Evolutionary conservation across 1,140 invertebrate species (phyloP).

Genomic region (Lutraria rhynchaena): DNA sequence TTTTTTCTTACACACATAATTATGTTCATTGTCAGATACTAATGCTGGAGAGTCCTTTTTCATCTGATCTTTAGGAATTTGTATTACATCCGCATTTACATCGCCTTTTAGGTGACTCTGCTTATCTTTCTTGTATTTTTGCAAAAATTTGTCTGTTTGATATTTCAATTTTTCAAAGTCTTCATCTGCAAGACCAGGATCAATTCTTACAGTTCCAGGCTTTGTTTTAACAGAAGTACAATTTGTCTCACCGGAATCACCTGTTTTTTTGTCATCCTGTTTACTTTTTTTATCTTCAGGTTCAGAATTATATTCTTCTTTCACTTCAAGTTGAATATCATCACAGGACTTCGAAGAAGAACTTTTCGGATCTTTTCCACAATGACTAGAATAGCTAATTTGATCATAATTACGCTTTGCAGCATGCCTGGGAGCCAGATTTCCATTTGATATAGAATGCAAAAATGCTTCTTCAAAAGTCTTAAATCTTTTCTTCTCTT

Average conservation of each 20-base stretch:
- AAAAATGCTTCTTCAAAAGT: constrained; percentile 58
- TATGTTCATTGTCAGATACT: constrained; percentile 15
- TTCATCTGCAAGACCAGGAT: constrained; percentile 44
- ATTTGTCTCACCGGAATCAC: constrained; percentile 14
- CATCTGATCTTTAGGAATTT: not conserved
- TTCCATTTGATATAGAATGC: constrained; percentile 31
- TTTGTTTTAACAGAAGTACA: not conserved
- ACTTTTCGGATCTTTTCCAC: not conserved
- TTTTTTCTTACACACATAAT: constrained; percentile 48
- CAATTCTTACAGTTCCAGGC: not conserved
- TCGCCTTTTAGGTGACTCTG: not conserved
- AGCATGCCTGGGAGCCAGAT: constrained; percentile 39
- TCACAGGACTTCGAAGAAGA: not conserved
- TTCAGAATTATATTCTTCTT: constrained; percentile 11
- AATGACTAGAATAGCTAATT: not conserved
- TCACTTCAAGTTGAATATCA: not conserved
- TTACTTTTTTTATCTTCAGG: constrained; percentile 10
- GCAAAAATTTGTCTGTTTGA: constrained; percentile 45
- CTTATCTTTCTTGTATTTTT: constrained; percentile 40
- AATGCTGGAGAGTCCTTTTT: not conserved
- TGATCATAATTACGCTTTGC: constrained; percentile 33
- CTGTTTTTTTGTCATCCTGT: constrained; percentile 22
- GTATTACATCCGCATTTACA: not conserved
- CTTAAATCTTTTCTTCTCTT: constrained; percentile 55
- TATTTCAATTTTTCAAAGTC: constrained; percentile 50